These are phyloP conservation scores for Darevskia mixta DNA, from an alignment of 2,797 vertebrate genomes.

Conservation along the genomic window DNA sequence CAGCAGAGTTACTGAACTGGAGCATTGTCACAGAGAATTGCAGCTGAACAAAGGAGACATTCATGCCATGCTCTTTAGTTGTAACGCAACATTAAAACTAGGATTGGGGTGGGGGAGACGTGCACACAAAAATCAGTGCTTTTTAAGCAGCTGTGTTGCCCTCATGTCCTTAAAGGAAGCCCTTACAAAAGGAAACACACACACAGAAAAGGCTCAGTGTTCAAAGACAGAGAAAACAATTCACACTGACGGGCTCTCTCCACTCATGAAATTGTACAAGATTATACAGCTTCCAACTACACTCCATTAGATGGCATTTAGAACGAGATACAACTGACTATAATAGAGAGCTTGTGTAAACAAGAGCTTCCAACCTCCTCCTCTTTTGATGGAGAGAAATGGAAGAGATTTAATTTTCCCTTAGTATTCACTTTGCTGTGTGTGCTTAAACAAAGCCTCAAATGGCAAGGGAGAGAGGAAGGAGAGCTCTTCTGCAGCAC, in stretches of 20 bases:
- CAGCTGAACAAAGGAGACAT: constrained; percentile 40
- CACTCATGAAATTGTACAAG: constrained; percentile 2
- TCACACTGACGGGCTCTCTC: background rate
- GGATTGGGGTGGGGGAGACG: background rate
- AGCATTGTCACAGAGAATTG: constrained; percentile 40
- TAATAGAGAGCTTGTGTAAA: constrained; percentile 4
- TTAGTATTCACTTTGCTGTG: constrained; percentile 50
- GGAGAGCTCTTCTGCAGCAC: background rate
- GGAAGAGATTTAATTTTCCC: constrained; percentile 39
- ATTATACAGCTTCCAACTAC: constrained; percentile 18
- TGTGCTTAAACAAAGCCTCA: constrained; percentile 1
- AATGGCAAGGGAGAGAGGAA: background rate
- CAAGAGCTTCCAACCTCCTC: background rate
- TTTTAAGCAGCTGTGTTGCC: constrained; percentile 28
- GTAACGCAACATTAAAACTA: constrained; percentile 50
- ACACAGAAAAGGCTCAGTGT: background rate
- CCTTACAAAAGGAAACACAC: constrained; percentile 18
- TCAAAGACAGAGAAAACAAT: constrained; percentile 17
- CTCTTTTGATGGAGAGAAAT: constrained; percentile 46
- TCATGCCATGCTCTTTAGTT: background rate
- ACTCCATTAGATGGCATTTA: constrained; percentile 8
- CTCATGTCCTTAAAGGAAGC: constrained; percentile 28
- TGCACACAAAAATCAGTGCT: background rate
- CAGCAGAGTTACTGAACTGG: constrained; percentile 18
- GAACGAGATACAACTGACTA: background rate